phyloP scores from a whole-genome alignment of 2,113 vertebrate species.

The Centropristis striata region DNA sequence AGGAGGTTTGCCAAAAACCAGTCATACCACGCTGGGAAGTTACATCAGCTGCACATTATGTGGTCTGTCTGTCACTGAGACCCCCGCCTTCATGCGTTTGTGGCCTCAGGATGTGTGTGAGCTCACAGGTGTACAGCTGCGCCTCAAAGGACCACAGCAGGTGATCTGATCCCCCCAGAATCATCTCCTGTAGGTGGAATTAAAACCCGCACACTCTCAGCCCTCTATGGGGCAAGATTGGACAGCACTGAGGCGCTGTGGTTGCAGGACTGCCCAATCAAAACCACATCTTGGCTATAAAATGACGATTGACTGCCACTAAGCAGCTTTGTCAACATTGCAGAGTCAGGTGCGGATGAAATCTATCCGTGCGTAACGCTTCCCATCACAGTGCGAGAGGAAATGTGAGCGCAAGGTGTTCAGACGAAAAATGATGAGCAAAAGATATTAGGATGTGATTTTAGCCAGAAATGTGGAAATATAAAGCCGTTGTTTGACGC shows the following conservation, averaged over 20 bases:
- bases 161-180: constrained; percentile 6
- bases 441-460: not conserved
- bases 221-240: constrained; percentile 14
- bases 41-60: constrained; percentile 33
- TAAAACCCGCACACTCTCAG: not conserved
- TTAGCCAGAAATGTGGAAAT: not conserved
- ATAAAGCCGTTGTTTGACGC: not conserved
- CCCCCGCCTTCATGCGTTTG: constrained; percentile 6
- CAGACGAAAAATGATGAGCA: not conserved
- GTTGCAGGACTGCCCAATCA: constrained; percentile 11
- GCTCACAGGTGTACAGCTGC: constrained; percentile 26
- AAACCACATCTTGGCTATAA: constrained; percentile 15
- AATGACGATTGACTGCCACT: constrained; percentile 36
- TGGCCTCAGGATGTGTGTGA: not conserved
- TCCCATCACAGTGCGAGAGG: not conserved
- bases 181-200: not conserved
- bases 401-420: not conserved
- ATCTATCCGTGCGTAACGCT: constrained; percentile 65
- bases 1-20: not conserved
- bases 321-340: constrained; percentile 31
- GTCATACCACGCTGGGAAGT: constrained; percentile 14
- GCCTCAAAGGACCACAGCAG: constrained; percentile 16
- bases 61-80: constrained; percentile 20
- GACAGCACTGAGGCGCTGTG: not conserved
- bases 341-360: constrained; percentile 67